Evolutionary conservation across 2,113 vertebrate genomes (phyloP), one percentile per base, ranked within the genome.

Genomic region (Phasianus colchicus): DNA sequence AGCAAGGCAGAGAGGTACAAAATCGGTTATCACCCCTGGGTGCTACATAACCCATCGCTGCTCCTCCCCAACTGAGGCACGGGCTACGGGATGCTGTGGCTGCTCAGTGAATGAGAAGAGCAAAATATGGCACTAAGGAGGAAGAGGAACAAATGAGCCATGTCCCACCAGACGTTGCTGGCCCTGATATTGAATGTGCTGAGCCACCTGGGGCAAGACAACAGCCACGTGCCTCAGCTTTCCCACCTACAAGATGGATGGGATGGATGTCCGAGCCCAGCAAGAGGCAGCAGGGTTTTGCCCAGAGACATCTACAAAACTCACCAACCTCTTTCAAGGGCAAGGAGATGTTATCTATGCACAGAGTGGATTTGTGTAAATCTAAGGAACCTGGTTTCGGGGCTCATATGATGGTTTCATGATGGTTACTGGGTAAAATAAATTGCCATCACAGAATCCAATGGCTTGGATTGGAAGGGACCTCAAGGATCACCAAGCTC

Each of bases 21-120:
- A 18, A 5, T 2, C 1, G 8, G 40, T 27, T 72, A 83, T 1
- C 7, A 3, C 40, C 58, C 2, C 0, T 1, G 43, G 69, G 29
- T 12, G 27, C 47, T 54, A 27, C 50, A n/a, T n/a, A 34, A 43
- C 32, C 87, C 65, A 55, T 4, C 69, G 15, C 13, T 1, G 10
- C 50, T 43, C 16, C 1, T 8, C 48, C 32, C 43, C 63, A 50
- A 10, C 22, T 2, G 0, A 72, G 45, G 19, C 38, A 29, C 8
- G 6, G 1, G 6, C 12, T 40, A 8, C 16, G 11, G 61, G 25
- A 34, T 34, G 57, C 32, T 58, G 32, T 21, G 32, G 57, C 57
- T 58, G 57, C 57, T 22, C 61, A 8, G 60, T 8, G 32, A 17
- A 61, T 10, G 22, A 61, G 22, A 24, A 61, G 60, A 38, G 60